Base-by-base conservation (phyloP, 2,888 invertebrate genomes). In the Nasonovia ribisnigri region DNA sequence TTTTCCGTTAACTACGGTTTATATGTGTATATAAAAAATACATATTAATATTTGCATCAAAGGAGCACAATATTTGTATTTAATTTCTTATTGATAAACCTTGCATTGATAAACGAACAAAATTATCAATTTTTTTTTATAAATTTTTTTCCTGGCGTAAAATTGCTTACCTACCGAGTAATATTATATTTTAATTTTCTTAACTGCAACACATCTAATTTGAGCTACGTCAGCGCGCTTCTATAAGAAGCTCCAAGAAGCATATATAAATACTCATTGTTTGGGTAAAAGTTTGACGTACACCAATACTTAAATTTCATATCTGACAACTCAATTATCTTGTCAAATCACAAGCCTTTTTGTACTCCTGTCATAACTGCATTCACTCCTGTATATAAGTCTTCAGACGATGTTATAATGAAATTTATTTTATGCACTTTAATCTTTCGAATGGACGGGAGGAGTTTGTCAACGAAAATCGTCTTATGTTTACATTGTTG, bases 261-360 rank as follows among this genome's bases (percentile, higher is more conserved):
- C 42, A 48, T 46, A 48, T 46, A 46, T 26, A 67, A 51, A 46
- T 51, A 46, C 48, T n/a, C 42, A 84, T 91, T 84, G 54, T 43
- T 24, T 42, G 43, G 16, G 43, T n/a, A 91, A 24, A 57, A 91
- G 86, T 86, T 91, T 36, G 46, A 26, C 86, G 4, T 36, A n/a
- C 46, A 46, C 46, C 36, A 36, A 86, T 91, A 86, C 87, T 87
- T 48, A 60, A 87, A 87, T 67, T 60, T 87, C 48, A 8, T 8
- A 60, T 48, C 60, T 92, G 87, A 92, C 86, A 92, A 87, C 92
- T 92, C 36, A 60, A 87, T 92, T 92, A 92, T 87, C 87, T 60
- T 48, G 36, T 92, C 86, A 60, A 92, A 92, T 87, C 86, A 10
- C 11, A 36, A 86, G 60, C 36, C 8, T 91, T 84, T 43, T 51